Base-by-base conservation (phyloP, 2,113 vertebrate species). In the Zosterops lateralis region DNA sequence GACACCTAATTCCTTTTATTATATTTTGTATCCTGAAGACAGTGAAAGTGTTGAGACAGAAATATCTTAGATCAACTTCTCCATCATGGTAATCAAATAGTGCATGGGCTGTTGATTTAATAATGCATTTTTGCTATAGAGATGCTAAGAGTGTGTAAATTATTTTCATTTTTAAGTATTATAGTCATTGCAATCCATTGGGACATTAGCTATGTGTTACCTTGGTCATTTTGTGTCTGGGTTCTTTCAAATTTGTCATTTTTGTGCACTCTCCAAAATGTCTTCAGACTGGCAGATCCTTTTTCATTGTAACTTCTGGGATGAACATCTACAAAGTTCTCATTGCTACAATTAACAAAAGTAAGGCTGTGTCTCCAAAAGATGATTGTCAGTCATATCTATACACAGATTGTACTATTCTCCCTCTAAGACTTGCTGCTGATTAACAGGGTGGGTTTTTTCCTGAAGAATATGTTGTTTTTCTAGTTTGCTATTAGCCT, bases 41-140 rank as follows among this genome's bases (percentile, higher is more conserved):
- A 89, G 50, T 50, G 74, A 32, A 95, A 95, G 42, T 70, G 74
- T 92, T 53, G 64, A 83, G 82, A 56, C 54, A 93, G 71, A 95
- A 95, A 84, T 79, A 87, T 57, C 87, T 45, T 68, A 81, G 77
- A 89, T 62, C 87, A 92, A 50, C 74, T 92, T 87, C 75, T 85
- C 42, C 45, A 87, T 87, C 70, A 54, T 8, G 12, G 42, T 61
- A 92, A 94, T 92, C 89, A 82, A 84, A 93, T 66, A 87, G 66
- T 7, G 2, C 48, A 67, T n/a, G 24, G 25, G 21, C 28, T 85
- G 75, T 65, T 94, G 68, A 92, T 84, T 87, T 74, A 87, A 83
- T 85, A 73, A 87, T 34, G 36, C 5, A 22, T 79, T 78, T 89
- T 93, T 79, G 38, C 66, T 70, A 54, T 18, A 80, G 44, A 76